These are phyloP conservation scores for Pantherophis alleghaniensis DNA, from an alignment of 2,797 vertebrate species.

Conservation along the genomic window DNA sequence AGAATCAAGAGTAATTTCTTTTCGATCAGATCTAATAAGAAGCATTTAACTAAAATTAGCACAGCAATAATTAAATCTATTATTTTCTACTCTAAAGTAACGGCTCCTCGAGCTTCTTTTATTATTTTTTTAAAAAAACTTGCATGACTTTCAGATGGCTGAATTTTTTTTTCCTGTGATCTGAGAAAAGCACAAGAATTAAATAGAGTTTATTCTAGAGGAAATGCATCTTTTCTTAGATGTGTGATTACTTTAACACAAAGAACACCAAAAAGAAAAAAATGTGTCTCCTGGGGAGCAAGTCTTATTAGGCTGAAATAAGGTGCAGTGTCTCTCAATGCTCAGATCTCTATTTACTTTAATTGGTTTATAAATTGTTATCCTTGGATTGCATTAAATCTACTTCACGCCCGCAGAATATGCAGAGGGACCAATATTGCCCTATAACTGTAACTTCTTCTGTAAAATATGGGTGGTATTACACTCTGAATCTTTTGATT, in stretches of 20 bases:
- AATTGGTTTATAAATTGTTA: constrained; percentile 41
- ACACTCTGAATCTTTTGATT: constrained; percentile 29
- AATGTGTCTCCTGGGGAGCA: constrained; percentile 20
- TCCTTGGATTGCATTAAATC: constrained; percentile 34
- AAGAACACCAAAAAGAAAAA: constrained; percentile 36
- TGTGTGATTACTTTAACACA: constrained; percentile 28
- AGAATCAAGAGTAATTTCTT: background rate
- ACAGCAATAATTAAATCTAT: background rate
- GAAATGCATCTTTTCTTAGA: constrained; percentile 27
- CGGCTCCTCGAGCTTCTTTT: background rate
- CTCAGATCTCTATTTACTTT: constrained; percentile 31
- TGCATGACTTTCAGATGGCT: constrained; percentile 7
- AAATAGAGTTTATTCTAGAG: constrained; percentile 24
- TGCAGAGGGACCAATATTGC: constrained; percentile 34
- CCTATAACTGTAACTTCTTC: constrained; percentile 38
- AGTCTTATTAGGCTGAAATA: constrained; percentile 41
- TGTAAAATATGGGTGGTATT: background rate
- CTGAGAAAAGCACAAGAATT: constrained; percentile 14
- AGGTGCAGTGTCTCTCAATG: constrained; percentile 6
- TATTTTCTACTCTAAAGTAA: background rate
- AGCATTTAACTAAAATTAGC: background rate
- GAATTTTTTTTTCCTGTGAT: rapidly evolving
- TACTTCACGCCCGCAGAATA: constrained; percentile 38
- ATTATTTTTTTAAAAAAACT: background rate
- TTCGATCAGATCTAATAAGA: background rate